Base-by-base conservation (phyloP, 2,113 vertebrate genomes). In the Murina feae region DNA sequence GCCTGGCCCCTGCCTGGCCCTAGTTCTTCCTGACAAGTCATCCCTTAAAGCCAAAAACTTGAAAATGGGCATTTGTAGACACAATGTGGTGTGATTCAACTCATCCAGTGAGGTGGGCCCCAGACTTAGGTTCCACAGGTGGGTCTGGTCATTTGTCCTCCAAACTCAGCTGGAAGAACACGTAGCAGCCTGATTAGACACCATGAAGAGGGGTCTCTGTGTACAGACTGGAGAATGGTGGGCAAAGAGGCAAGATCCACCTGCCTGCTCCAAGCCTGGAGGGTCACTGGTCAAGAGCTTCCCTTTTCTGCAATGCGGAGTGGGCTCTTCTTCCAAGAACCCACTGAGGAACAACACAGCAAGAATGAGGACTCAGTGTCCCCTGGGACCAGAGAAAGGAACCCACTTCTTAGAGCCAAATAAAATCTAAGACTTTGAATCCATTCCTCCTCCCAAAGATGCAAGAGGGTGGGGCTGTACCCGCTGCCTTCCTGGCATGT, bases 111-210 rank as follows among this genome's bases (percentile, higher is more conserved):
- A 94, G 92, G 66, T 58, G n/a, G 16, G 66, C 68, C 86, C 83
- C 89, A 89, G 86, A 87, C 93, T 88, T 51, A 32, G 5, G 11
- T 96, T 93, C 94, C 92, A 96, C 96, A 96, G n/a, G 90, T 94
- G 97, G 96, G 94, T 98, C 96, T 97, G 98, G 97, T 90, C 87
- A 94, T 53, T 93, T 94, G 98, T 98, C 97, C 97, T 98, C 97
- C 97, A 98, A 98, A 97, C 97, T 96, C 87, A 96, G 91, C 96
- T 95, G 93, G 96, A 95, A 97, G 96, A 97, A 96, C 0, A 89
- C 72, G 23, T 35, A 1, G 0, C 0, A 92, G 1, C 90, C 55
- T 81, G 30, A 9, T 0, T 44, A 47, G 9, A 51, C 80, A 42
- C 2, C 95, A 84, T 75, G 82, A 47, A 87, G 25, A 55, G 69